These are phyloP conservation scores for Platysteira castanea DNA, from an alignment of 2,113 vertebrate genomes.

Conservation along the genomic window DNA sequence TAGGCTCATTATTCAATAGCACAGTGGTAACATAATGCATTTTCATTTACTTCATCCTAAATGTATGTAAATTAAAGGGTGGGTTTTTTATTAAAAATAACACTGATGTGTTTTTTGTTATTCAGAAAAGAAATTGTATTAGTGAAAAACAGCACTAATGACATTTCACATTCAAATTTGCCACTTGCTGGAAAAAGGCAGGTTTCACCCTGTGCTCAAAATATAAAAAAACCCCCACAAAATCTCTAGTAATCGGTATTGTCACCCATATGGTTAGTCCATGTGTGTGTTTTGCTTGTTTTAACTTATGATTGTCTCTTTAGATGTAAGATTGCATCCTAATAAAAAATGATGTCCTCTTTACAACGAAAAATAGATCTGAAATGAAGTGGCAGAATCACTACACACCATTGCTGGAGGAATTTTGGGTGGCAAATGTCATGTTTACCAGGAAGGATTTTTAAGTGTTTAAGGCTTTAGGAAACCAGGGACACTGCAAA, in stretches of 20 bases:
- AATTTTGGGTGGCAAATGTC: not conserved
- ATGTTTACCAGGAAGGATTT: not conserved
- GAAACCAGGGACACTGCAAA: not conserved
- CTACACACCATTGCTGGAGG: not conserved
- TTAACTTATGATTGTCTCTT: conserved; percentile 13
- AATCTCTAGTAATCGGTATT: conserved; percentile 31
- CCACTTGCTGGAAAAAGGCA: conserved; percentile 62
- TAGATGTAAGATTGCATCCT: not conserved
- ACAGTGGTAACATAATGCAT: conserved; percentile 72
- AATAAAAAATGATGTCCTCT: not conserved
- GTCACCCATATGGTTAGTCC: conserved; percentile 10
- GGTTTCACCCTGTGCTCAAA: conserved; percentile 41
- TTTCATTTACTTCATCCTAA: conserved; percentile 78
- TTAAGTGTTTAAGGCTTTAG: not conserved
- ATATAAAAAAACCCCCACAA: not conserved
- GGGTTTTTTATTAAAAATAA: conserved; percentile 79
- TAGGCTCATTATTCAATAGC: conserved; percentile 71
- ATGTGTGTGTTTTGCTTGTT: conserved; percentile 19
- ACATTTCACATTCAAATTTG: conserved; percentile 71
- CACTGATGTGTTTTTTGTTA: conserved; percentile 78
- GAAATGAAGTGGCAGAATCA: not conserved
- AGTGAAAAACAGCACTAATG: conserved; percentile 65
- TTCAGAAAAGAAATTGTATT: conserved; percentile 69
- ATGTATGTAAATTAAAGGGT: conserved; percentile 80
- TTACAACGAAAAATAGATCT: not conserved